Percentiles rank a stretch among this genome's conserved stretches.
These are phyloP conservation scores for Drosophila nikananu DNA, from an alignment of 1,140 invertebrate species.

Conservation along the genomic window DNA sequence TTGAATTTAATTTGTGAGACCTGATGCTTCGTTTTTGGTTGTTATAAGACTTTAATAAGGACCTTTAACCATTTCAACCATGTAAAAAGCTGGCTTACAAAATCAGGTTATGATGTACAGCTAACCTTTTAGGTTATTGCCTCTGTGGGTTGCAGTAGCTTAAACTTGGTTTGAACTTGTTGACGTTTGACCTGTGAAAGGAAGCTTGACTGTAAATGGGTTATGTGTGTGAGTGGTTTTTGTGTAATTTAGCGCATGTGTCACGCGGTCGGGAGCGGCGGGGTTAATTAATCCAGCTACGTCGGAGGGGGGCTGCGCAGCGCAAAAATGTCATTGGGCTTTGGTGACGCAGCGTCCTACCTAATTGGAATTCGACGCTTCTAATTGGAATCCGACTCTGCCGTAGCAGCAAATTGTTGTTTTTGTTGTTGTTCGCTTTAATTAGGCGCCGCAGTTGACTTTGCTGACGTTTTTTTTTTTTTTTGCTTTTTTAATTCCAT, in stretches of 20 bases:
- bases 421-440: slow-evolving; percentile 50
- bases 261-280: slow-evolving; percentile 60
- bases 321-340: slow-evolving; percentile 74
- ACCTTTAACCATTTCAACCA: background rate
- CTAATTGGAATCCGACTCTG: slow-evolving; percentile 72
- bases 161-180: background rate
- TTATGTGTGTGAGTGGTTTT: slow-evolving; percentile 23
- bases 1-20: background rate
- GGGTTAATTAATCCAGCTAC: slow-evolving; percentile 81
- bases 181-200: slow-evolving; percentile 3
- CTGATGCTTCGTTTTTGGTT: background rate
- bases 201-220: slow-evolving; percentile 26
- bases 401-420: slow-evolving; percentile 14
- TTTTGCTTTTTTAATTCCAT: background rate
- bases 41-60: background rate
- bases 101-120: background rate
- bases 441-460: slow-evolving; percentile 53
- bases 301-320: slow-evolving; percentile 46
- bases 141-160: background rate
- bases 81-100: background rate
- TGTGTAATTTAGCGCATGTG: slow-evolving; percentile 61
- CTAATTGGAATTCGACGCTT: slow-evolving; percentile 81
- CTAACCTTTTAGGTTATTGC: background rate
- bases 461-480: slow-evolving; percentile 30
- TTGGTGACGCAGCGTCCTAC: slow-evolving; percentile 72